Conservation (phyloP, 2,113 vertebrate species). For the Perca fluviatilis region DNA sequence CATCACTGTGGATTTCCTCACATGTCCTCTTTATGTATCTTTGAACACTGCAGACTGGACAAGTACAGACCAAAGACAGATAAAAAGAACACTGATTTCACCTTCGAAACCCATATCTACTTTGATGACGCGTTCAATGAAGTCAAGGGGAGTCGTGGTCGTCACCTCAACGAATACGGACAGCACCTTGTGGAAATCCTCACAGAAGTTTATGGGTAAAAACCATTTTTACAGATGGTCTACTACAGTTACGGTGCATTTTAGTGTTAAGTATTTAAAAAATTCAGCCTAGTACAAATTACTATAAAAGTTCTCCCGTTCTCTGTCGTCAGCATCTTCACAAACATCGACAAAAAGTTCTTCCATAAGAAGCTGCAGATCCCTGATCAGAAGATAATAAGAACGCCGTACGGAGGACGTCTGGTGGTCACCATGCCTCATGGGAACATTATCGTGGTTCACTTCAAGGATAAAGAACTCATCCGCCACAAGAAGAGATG, state of each 20-base stretch:
- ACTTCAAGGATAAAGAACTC: conserved; percentile 77
- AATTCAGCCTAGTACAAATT: background rate
- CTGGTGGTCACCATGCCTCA: conserved; percentile 75
- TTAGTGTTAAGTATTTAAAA: background rate
- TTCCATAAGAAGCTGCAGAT: conserved; percentile 42
- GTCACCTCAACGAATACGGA: conserved; percentile 69
- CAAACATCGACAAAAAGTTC: conserved; percentile 36
- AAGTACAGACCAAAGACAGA: conserved; percentile 72
- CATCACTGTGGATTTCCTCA: background rate
- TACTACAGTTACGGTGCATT: background rate
- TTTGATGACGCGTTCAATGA: conserved; percentile 75
- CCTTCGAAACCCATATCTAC: conserved; percentile 77
- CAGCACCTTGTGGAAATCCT: conserved; percentile 59
- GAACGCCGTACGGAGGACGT: conserved; percentile 77
- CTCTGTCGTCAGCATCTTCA: conserved; percentile 73
- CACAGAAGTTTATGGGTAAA: conserved; percentile 73
- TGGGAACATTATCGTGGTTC: conserved; percentile 71
- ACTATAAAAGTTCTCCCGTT: background rate
- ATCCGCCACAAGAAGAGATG: conserved; percentile 83
- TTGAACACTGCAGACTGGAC: conserved; percentile 72
- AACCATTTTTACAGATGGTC: background rate
- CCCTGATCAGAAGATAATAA: conserved; percentile 54
- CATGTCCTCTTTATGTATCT: background rate
- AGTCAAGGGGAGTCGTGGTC: conserved; percentile 21
- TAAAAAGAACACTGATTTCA: conserved; percentile 5